Conservation (phyloP, 2,113 vertebrate genomes). For the Pungitius pungitius region DNA sequence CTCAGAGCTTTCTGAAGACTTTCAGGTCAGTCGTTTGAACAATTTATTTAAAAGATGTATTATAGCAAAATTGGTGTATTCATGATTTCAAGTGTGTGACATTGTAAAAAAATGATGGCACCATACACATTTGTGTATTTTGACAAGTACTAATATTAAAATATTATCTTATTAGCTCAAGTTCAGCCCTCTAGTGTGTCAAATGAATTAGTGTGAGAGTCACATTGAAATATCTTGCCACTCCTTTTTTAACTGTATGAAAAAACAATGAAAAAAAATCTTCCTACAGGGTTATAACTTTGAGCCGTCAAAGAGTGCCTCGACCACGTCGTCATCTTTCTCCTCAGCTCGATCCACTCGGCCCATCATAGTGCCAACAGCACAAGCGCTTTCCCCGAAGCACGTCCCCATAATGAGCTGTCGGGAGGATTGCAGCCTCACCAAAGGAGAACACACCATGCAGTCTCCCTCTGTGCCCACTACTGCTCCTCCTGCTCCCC, state of each 20-base stretch:
- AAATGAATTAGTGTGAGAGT: not conserved
- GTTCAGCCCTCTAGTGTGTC: not conserved
- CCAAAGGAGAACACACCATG: slow-evolving; percentile 60
- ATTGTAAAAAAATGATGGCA: too few relatives aligned
- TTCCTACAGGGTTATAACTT: slow-evolving; percentile 84
- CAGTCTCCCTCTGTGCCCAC: slow-evolving; percentile 27
- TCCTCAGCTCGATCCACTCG: slow-evolving; percentile 77
- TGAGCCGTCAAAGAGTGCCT: slow-evolving; percentile 72
- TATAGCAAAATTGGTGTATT: not conserved
- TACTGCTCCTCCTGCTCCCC: slow-evolving; percentile 24
- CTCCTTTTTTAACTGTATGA: not conserved
- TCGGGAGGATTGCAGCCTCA: slow-evolving; percentile 53
- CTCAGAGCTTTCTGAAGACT: slow-evolving; percentile 91
- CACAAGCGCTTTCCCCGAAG: slow-evolving; percentile 75
- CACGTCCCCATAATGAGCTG: slow-evolving; percentile 46
- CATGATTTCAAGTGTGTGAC: not conserved
- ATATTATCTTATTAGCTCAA: not conserved
- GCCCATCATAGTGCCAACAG: slow-evolving; percentile 92
- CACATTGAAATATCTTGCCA: not conserved
- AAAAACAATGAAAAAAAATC: too few relatives aligned
- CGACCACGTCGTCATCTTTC: slow-evolving; percentile 53
- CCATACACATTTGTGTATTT: not conserved
- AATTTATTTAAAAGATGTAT: not conserved
- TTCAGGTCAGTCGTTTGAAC: slow-evolving; percentile 84
- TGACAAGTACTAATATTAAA: not conserved